Base-by-base conservation (phyloP, 2,113 vertebrate genomes). In the Halcyon malimbica region DNA sequence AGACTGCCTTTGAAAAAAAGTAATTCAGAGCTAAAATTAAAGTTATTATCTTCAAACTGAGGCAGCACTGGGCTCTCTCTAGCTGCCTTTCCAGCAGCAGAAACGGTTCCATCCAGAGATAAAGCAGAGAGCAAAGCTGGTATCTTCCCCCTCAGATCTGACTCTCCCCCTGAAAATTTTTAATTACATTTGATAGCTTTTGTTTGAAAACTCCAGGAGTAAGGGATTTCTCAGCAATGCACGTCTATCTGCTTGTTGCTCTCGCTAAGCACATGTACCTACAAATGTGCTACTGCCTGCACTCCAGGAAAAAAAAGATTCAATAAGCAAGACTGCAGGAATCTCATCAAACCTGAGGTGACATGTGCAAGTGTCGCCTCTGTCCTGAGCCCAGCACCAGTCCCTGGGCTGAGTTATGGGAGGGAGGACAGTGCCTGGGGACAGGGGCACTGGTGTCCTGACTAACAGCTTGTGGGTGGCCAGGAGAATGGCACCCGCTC, bases 1-100 rank as follows among this genome's bases (percentile, higher is more conserved):
- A 97, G 81, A 78, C 76, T 96, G 94, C 89, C 97, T 98, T 97
- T 97, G 98, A 97, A 98, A 97, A 96, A 97, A 98, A 96, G 98
- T 97, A 97, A 98, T 98, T 98, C 94, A 69, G 96, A 97, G 96
- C 96, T 94, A 96, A 97, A 98, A 97, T 98, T 98, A 98, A 98
- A 98, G 98, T 98, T 98, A 97, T 97, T 98, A 98, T 98, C 98
- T 98, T 97, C 97, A 96, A 97, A 96, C 91, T 62, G 74, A 57
- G 91, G 95, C 71, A 75, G 81, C 67, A 50, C 39, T 13, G 89
- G 87, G 67, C 42, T 42, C 71, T 60, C 70, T 87, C 46, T 64
- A 81, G 88, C n/a, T 79, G 87, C 79, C 51, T 79, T 93, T 89
- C 79, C 48, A 82, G 95, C 86, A 87, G 76, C 9, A 15, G 96